Conservation (phyloP, 2,113 vertebrate genomes). For the Burhinus bistriatus region DNA sequence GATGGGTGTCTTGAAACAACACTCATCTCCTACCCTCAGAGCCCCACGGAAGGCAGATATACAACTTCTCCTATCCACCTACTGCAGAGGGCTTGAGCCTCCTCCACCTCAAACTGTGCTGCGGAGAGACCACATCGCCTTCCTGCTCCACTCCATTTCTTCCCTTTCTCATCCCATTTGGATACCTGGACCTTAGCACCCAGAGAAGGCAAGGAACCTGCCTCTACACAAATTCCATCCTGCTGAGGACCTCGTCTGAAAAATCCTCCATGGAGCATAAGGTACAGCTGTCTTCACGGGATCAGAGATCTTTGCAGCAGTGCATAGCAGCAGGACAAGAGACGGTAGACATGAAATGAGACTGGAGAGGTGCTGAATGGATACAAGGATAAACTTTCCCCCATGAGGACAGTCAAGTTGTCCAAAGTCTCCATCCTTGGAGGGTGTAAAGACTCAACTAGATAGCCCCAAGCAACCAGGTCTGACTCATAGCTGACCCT, state of each 20-base stretch:
- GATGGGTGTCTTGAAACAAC: not conserved
- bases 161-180: not conserved
- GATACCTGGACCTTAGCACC: not conserved
- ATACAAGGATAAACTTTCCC: not conserved
- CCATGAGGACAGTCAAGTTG: not conserved
- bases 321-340: not conserved
- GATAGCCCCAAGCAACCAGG: not conserved
- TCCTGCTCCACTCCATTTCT: not conserved
- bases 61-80: not conserved
- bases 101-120: not conserved
- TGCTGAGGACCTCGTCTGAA: not conserved
- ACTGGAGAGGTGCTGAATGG: not conserved
- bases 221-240: not conserved
- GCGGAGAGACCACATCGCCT: not conserved
- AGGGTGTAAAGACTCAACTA: not conserved
- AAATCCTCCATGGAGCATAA: not conserved
- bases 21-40: not conserved
- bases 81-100: not conserved
- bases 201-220: not conserved
- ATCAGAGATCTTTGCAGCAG: not conserved
- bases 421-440: not conserved
- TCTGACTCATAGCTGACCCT: not conserved
- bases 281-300: not conserved
- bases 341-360: not conserved
- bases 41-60: accelerated